Base-by-base conservation (phyloP, 2,888 invertebrate species). In the Apantesis nais region DNA sequence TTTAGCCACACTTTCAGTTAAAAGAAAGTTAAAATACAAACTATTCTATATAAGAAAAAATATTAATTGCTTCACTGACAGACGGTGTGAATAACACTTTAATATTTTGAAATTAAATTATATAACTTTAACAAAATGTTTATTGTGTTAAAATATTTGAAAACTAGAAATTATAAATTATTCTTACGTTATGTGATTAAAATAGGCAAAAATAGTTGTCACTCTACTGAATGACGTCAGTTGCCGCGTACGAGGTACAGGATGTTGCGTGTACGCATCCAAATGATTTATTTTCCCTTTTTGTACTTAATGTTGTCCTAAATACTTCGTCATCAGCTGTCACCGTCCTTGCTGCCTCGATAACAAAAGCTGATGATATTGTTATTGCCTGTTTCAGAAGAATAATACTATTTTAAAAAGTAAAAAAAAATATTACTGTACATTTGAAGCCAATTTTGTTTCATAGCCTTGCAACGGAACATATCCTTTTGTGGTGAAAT, bases 191-290 rank as follows among this genome's bases (percentile, higher is more conserved):
- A 62, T 4, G 62, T 12, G 31, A 29, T 19, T 9, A 62, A 22
- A 31, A 31, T 41, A 55, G 12, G 16, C 2, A 62, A n/a, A 48
- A 62, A 58, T 48, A 1, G 62, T 77, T 68, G 84, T 83, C 78
- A 78, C 78, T 80, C 83, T 81, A 82, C 74, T 67, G 60, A 60
- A 64, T 76, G 80, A 81, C 78, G 81, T 79, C 82, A 80, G 8
- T 68, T 63, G 62, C 31, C 19, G 68, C 76, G 74, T 77, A 78
- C 88, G 88, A 90, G 89, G 74, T 76, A 78, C 88, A 88, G 91
- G 89, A 91, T 87, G 82, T 91, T 90, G 89, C 89, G 89, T 87
- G 82, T 75, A 82, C 83, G 80, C 85, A 84, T 84, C 81, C 71
- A 79, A 79, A 81, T 78, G 73, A 77, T 83, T 82, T 84, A 81